Conservation (phyloP, 2,797 vertebrate species). For the Petrocephalus schoutedeni region DNA sequence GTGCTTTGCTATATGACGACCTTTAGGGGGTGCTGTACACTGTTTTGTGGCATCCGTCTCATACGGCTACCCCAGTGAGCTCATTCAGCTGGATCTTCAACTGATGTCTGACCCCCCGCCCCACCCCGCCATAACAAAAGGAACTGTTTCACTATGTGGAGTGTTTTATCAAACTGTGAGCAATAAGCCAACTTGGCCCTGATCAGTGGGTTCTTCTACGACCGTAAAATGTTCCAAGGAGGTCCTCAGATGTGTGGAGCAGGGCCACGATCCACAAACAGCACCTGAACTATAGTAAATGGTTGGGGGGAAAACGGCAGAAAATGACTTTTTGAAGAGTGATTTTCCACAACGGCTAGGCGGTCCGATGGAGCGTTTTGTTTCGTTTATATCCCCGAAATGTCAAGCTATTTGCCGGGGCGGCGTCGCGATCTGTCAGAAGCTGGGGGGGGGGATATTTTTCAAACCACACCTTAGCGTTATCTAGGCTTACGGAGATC, state of each 20-base stretch:
- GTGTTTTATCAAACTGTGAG: background rate
- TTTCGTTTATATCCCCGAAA: background rate
- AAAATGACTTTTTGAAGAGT: background rate
- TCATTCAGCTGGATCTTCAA: background rate
- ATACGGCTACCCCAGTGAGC: background rate
- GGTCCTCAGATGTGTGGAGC: background rate
- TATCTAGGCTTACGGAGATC: constrained; percentile 2
- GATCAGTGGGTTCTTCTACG: background rate
- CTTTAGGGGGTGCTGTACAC: background rate
- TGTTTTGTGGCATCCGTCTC: background rate
- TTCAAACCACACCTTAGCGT: background rate
- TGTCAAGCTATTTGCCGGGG: background rate
- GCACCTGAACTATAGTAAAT: background rate
- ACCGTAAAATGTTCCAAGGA: background rate
- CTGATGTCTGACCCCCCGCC: background rate
- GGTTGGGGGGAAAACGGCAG: background rate
- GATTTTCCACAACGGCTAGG: background rate
- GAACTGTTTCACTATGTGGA: background rate
- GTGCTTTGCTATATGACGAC: background rate
- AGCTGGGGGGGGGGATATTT: background rate
- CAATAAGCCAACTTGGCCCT: background rate
- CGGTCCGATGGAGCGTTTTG: background rate
- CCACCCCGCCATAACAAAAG: background rate
- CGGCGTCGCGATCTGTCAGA: background rate
- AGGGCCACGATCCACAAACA: background rate